phyloP scores from a whole-genome alignment of 2,888 invertebrate species.

The Lasioglossum villosulum region DNA sequence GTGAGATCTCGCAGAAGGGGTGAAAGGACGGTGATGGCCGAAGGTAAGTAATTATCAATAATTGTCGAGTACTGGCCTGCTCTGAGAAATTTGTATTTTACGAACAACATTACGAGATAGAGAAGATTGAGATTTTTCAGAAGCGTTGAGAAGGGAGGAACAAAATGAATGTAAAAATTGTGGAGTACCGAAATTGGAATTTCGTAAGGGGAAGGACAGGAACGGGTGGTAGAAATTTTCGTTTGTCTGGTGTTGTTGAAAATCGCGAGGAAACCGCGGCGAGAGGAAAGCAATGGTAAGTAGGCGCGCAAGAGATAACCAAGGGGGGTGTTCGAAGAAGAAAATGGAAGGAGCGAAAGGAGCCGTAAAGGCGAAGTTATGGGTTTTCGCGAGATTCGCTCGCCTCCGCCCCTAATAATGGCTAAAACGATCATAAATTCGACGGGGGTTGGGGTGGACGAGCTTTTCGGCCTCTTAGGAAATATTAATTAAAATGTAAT shows the following conservation, averaged over 20 bases:
- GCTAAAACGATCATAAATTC: slow-evolving; percentile 85
- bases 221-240: neutral
- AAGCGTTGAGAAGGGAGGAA: neutral
- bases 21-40: neutral
- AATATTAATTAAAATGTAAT: slow-evolving; percentile 85
- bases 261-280: slow-evolving; percentile 14
- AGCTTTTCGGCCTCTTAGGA: slow-evolving; percentile 83
- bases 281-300: slow-evolving; percentile 35
- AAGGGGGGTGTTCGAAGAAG: slow-evolving; percentile 23
- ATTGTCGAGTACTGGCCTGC: neutral
- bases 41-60: neutral
- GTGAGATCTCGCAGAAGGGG: neutral
- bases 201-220: neutral
- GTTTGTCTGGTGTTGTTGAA: slow-evolving; percentile 1
- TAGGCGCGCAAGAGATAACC: slow-evolving; percentile 43
- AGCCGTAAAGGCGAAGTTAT: slow-evolving; percentile 84
- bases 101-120: neutral
- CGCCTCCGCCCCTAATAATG: slow-evolving; percentile 82
- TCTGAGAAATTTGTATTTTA: neutral
- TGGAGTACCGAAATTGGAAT: neutral
- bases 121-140: neutral
- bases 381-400: slow-evolving; percentile 83
- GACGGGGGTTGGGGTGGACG: slow-evolving; percentile 80
- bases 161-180: neutral
- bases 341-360: slow-evolving; percentile 61